Percentiles rank a stretch among this genome's conserved stretches.
phyloP scores from a whole-genome alignment of 2,113 vertebrate species.

The Carlito syrichta region DNA sequence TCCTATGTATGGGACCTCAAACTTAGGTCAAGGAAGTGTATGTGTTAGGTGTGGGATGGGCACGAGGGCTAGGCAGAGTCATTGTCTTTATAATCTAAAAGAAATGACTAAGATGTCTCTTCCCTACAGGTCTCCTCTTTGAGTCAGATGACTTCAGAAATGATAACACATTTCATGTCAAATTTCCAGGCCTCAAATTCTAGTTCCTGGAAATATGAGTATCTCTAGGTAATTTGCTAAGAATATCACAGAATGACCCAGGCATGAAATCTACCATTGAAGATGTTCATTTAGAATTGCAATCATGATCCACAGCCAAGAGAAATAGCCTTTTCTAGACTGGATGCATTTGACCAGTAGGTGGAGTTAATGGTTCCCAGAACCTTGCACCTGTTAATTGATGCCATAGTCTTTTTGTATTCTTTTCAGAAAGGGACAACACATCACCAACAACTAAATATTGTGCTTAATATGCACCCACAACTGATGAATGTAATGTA shows the following conservation, averaged over 20 bases:
- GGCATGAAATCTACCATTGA: not conserved
- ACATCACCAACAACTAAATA: not conserved
- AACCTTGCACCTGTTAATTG: not conserved
- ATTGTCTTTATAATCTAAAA: not conserved
- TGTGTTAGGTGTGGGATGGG: not conserved
- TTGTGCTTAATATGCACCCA: not conserved
- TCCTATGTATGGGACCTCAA: not conserved
- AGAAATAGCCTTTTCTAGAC: not conserved
- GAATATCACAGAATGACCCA: not conserved
- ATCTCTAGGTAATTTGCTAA: not conserved
- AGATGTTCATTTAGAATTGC: not conserved
- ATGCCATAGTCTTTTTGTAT: not conserved
- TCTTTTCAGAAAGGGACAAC: not conserved
- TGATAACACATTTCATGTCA: not conserved
- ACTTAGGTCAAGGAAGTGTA: not conserved
- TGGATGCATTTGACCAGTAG: conserved; percentile 15
- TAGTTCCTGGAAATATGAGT: not conserved
- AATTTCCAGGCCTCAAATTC: not conserved
- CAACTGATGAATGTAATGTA: not conserved
- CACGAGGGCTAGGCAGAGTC: not conserved
- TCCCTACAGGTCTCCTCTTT: not conserved
- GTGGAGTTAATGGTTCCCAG: conserved; percentile 21
- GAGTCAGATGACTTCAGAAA: not conserved
- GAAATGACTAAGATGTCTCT: not conserved
- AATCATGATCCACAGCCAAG: not conserved